These are phyloP conservation scores for Temnothorax longispinosus DNA, from an alignment of 1,140 invertebrate genomes.

Conservation along the genomic window DNA sequence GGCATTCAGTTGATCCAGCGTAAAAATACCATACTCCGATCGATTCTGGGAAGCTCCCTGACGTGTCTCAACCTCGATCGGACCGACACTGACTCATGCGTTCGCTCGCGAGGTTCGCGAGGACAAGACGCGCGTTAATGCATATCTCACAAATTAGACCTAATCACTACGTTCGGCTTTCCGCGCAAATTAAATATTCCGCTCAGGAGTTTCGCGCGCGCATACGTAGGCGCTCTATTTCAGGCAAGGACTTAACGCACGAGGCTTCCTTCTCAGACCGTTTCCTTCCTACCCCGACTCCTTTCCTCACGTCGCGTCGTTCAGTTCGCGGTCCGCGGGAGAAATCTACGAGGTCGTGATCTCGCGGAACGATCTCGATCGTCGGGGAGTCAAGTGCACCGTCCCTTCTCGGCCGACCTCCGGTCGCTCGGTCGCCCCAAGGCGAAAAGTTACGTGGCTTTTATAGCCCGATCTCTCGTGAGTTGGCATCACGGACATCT, in stretches of 20 bases:
- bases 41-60: slow-evolving; percentile 59
- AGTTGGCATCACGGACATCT: slow-evolving; percentile 38
- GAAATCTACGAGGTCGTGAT: slow-evolving; percentile 68
- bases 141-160: slow-evolving; percentile 55
- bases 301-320: background rate
- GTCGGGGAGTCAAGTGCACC: slow-evolving; percentile 49
- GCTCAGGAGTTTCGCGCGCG: slow-evolving; percentile 44
- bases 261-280: slow-evolving; percentile 72
- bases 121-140: slow-evolving; percentile 44
- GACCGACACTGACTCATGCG: slow-evolving; percentile 55
- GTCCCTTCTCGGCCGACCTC: slow-evolving; percentile 47
- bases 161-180: slow-evolving; percentile 14
- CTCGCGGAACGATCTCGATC: slow-evolving; percentile 70
- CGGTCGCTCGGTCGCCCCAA: slow-evolving; percentile 59
- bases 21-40: slow-evolving; percentile 44
- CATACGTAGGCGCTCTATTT: slow-evolving; percentile 66
- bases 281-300: slow-evolving; percentile 40
- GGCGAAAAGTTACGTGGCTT: slow-evolving; percentile 63
- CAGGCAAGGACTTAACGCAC: slow-evolving; percentile 74
- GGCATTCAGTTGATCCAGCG: background rate
- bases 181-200: slow-evolving; percentile 66
- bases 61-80: slow-evolving; percentile 28
- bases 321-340: slow-evolving; percentile 7
- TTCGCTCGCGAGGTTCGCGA: slow-evolving; percentile 19
- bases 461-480: slow-evolving; percentile 1